Conservation (phyloP, 2,888 invertebrate genomes). For the Tethea ocularis region DNA sequence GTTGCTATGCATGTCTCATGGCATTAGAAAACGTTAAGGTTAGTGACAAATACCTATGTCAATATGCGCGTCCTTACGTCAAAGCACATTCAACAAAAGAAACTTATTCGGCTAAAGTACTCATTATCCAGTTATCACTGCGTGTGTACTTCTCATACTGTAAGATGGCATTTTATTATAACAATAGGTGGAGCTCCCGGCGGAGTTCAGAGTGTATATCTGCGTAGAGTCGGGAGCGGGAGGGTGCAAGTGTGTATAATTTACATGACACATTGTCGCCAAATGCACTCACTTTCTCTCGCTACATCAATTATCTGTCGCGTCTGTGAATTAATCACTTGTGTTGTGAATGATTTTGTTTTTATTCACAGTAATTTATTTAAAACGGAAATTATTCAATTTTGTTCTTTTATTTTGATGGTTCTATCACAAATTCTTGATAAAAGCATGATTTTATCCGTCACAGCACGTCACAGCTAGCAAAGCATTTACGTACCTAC, state of each 20-base stretch:
- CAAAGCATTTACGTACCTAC: too few species aligned
- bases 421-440: too few species aligned
- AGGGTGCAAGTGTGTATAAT: conserved; percentile 72
- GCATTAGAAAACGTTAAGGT: too few species aligned
- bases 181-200: conserved; percentile 68
- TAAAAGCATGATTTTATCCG: too few species aligned
- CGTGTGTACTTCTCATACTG: conserved; percentile 48
- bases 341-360: conserved; percentile 8
- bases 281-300: conserved; percentile 59
- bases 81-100: not conserved
- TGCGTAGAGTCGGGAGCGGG: conserved; percentile 13
- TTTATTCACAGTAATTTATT: not conserved
- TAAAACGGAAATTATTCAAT: not conserved
- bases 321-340: conserved; percentile 11
- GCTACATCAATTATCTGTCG: conserved; percentile 49
- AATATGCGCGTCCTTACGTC: too few species aligned
- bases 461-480: too few species aligned
- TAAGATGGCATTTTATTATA: conserved; percentile 80
- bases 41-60: too few species aligned
- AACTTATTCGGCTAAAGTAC: not conserved
- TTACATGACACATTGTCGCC: conserved; percentile 69
- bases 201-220: conserved; percentile 29
- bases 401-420: too few species aligned
- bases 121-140: conserved; percentile 27
- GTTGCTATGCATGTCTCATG: too few species aligned